Evolutionary conservation across 2,888 invertebrate species (phyloP), one percentile per base, ranked within the genome.

Genomic region (Scaptomyza parva): DNA sequence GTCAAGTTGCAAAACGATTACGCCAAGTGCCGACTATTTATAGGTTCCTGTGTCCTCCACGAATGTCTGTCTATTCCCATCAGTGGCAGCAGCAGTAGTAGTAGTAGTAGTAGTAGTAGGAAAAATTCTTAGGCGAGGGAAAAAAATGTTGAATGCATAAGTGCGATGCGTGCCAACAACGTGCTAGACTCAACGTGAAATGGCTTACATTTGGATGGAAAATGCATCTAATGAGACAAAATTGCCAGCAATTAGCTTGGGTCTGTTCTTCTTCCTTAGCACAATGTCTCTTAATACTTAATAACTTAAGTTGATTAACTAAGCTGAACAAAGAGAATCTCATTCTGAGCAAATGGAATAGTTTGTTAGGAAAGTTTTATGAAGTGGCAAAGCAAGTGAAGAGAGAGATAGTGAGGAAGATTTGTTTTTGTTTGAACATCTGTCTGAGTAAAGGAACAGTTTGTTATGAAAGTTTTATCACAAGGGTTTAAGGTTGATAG

Each of bases 151-250:
- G 24, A 40, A 40, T 50, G 40, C 61, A 62, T 61, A 50, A 61
- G 48, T 18, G 33, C 50, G 50, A 61, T 62, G 61, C 62, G 61
- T 61, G 62, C 40, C 50, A 24, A 22, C 61, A 61, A 62, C 58
- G 58, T 67, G 64, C 61, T 26, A 28, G 35, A 8, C 18, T 48
- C 40, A 20, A 60, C 61, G n/a, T n/a, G n/a, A n/a, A n/a, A n/a
- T n/a, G n/a, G n/a, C n/a, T n/a, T n/a, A n/a, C n/a, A n/a, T n/a
- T 26, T 40, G 50, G 40, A 11, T 37, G 28, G 9, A 33, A 44
- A 41, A 24, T 43, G 17, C 35, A 30, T 12, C 17, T 59, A 41
- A 58, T 58, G 20, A 35, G 47, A 6, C 17, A 47, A 57, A 26
- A 26, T n/a, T 30, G 18, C 24, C 33, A 43, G 26, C 12, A 39